Percentiles rank a stretch among this genome's conserved stretches.
These are phyloP conservation scores for Albula glossodonta DNA, from an alignment of 2,113 vertebrate genomes.

Conservation along the genomic window DNA sequence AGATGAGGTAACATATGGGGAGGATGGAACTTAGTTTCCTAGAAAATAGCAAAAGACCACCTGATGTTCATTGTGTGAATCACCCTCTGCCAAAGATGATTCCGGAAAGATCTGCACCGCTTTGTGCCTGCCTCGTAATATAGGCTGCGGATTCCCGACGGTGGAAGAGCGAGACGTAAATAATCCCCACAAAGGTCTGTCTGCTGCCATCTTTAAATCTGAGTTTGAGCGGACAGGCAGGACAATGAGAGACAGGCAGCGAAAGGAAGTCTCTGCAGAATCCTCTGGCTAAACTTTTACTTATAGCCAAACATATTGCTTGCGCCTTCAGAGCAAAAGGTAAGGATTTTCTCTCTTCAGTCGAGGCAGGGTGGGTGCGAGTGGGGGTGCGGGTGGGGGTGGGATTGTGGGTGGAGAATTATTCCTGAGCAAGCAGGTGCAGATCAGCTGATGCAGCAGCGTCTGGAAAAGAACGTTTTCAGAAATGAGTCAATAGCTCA, in stretches of 20 bases:
- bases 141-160: neutral
- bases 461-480: neutral
- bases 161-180: neutral
- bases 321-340: neutral
- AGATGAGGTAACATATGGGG: neutral
- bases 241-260: neutral
- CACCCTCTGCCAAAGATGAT: neutral
- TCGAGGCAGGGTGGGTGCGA: neutral
- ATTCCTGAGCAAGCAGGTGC: neutral
- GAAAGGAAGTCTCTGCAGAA: neutral
- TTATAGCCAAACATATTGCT: neutral
- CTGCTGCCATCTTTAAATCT: neutral
- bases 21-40: neutral
- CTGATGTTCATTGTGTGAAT: neutral
- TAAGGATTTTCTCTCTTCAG: neutral
- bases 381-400: neutral
- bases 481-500: neutral
- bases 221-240: neutral
- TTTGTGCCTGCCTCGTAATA: neutral
- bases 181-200: neutral
- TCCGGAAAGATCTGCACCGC: neutral
- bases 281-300: neutral
- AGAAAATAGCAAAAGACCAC: neutral
- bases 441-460: neutral
- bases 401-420: neutral